Base-by-base conservation (phyloP, 2,888 invertebrate species). In the Drosophila parthenogenetica region DNA sequence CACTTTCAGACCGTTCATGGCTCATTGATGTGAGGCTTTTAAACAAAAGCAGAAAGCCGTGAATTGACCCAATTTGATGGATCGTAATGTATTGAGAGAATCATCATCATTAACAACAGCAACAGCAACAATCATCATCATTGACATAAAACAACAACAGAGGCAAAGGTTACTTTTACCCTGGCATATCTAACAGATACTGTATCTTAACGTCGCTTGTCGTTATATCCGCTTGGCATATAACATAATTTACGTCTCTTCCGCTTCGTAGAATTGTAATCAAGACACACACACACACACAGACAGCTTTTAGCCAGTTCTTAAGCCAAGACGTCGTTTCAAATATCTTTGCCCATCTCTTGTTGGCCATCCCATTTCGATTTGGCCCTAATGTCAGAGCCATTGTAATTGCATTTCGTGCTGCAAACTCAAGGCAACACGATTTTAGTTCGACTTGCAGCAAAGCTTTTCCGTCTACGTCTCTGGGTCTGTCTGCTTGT, bases 401-500 rank as follows among this genome's bases (percentile, higher is more conserved):
- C 71, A 81, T 77, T 79, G 81, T 90, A 88, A 88, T 88, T 90
- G 83, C 90, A 90, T 85, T 90, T 90, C 85, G 89, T 87, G 86
- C 82, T 73, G 76, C 67, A 84, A n/a, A 54, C 42, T 54, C 42
- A 54, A 54, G 54, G 54, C 54, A 54, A 81, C 79, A 80, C 85
- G 85, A 85, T 66, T 80, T 66, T 29, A 50, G 51, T 63, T 60
- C 51, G 19, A 37, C 37, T 22, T 45, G 5, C 45, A 17, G 17
- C 49, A 40, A 53, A 4, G 13, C 17, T 22, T 29, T 29, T 29
- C 8, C 29, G 37, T 51, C 13, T 49, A 11, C 57, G 17, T 53
- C 45, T 22, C 3, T n/a, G n/a, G n/a, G n/a, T n/a, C n/a, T 22
- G 22, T 22, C 1, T 60, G 22, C 46, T 14, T 69, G 35, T 55